Conservation (phyloP, 2,888 invertebrate species). For the Apoda limacodes region DNA sequence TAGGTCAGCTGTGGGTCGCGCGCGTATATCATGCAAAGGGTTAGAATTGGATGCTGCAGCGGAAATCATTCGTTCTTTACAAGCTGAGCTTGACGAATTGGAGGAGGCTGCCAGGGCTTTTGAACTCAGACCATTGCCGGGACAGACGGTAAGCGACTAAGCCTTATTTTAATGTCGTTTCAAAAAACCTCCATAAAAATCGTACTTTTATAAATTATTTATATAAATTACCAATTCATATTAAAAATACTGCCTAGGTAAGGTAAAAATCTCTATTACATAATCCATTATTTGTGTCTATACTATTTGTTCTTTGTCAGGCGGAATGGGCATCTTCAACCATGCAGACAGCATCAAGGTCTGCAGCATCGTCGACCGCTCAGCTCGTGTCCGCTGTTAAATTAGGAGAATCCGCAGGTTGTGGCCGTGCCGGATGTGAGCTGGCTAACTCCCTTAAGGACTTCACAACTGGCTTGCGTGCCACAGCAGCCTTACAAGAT, state of each 20-base stretch:
- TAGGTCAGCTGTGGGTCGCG: constrained; percentile 72
- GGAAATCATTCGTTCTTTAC: constrained; percentile 82
- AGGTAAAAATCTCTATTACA: too few species aligned
- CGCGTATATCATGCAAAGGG: constrained; percentile 84
- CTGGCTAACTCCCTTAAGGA: constrained; percentile 82
- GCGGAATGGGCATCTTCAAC: constrained; percentile 61
- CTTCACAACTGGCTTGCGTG: constrained; percentile 80
- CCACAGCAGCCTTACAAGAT: constrained; percentile 86
- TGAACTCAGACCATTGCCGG: constrained; percentile 84
- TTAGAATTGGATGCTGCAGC: constrained; percentile 89
- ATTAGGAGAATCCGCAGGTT: constrained; percentile 81
- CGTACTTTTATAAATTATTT: too few species aligned
- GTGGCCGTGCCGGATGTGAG: constrained; percentile 84
- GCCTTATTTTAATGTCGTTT: too few species aligned
- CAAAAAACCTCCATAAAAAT: too few species aligned
- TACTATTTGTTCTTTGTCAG: constrained; percentile 26
- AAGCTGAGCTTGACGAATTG: constrained; percentile 85
- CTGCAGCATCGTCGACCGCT: constrained; percentile 85
- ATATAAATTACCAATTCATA: too few species aligned
- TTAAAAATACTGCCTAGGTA: too few species aligned
- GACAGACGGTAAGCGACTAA: constrained; percentile 80
- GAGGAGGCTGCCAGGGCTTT: constrained; percentile 79
- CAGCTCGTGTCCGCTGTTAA: constrained; percentile 87
- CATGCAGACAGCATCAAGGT: constrained; percentile 69
- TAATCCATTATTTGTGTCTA: too few species aligned